Percentiles rank a stretch among this genome's conserved stretches.
phyloP scores from a whole-genome alignment of 2,888 invertebrate species.

The Corythucha ciliata region DNA sequence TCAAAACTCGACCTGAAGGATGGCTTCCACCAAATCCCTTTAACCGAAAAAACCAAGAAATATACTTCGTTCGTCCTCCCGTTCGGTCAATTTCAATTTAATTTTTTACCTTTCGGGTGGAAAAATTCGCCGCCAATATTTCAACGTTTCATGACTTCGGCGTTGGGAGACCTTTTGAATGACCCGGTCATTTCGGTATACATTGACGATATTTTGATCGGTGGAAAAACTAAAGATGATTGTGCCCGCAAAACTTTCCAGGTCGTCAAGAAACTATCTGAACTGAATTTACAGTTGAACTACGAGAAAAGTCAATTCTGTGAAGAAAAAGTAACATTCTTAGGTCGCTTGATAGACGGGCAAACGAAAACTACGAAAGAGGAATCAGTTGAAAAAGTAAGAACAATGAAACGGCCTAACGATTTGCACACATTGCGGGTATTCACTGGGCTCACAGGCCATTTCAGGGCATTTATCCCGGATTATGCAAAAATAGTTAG shows the following conservation, averaged over 20 bases:
- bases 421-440: slow-evolving; percentile 3
- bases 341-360: slow-evolving; percentile 5
- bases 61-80: slow-evolving; percentile 2
- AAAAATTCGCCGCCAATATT: neutral
- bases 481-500: neutral
- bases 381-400: slow-evolving; percentile 8
- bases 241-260: slow-evolving; percentile 1
- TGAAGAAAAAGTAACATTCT: neutral
- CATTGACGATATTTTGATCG: slow-evolving; percentile 4
- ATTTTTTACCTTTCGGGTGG: slow-evolving; percentile 3
- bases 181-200: slow-evolving; percentile 1
- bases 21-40: neutral
- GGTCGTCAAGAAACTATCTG: neutral
- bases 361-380: slow-evolving; percentile 6
- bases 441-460: neutral
- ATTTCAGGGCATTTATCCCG: neutral
- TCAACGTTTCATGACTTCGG: neutral
- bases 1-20: slow-evolving; percentile 3
- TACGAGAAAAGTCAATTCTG: neutral
- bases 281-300: neutral
- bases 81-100: neutral
- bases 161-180: neutral
- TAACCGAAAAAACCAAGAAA: neutral
- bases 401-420: slow-evolving; percentile 3
- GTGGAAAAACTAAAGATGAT: slow-evolving; percentile 4